Base-by-base conservation (phyloP, 2,113 vertebrate genomes). In the Austrofundulus limnaeus region DNA sequence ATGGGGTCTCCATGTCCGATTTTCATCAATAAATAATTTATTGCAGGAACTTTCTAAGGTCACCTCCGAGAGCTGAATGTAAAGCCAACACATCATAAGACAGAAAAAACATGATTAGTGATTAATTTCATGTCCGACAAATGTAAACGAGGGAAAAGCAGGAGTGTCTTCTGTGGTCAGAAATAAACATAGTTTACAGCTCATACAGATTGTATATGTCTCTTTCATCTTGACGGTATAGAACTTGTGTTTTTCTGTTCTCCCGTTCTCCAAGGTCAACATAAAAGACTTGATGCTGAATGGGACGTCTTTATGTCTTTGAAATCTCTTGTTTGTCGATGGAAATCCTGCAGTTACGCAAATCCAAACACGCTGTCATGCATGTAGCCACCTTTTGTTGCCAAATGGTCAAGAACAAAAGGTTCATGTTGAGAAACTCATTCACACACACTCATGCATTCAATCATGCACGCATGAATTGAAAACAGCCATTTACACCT, bases 201-300 rank as follows among this genome's bases (percentile, higher is more conserved):
- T 46, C 58, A 72, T 49, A 54, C 66, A 81, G 74, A n/a, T 49
- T 60, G 70, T 28, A 7, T n/a, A n/a, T 67, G 47, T 71, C 31
- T 77, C 90, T 89, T 91, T 90, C 82, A 88, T 90, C 81, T 86
- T 66, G 66, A 60, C 73, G 70, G 46, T 69, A 54, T 50, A 66
- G 82, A 67, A 24, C 28, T 2, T 65, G 25, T 75, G 74, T 79
- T 77, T 67, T 66, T 64, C 64, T 59, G 73, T 71, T 62, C 65
- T 50, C 48, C 55, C 43, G 47, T 86, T 75, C 87, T 84, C 74
- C 20, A 60, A 86, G 90, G 90, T 90, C 89, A 91, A 77, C 87
- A 86, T 92, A 85, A 92, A 92, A 92, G 90, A 85, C 74, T 75
- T 43, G 2, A 54, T 61, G 52, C 60, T 91, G 87, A 92, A 92